Conservation (phyloP, 1,140 invertebrate species). For the Chironomus striatipennis region DNA sequence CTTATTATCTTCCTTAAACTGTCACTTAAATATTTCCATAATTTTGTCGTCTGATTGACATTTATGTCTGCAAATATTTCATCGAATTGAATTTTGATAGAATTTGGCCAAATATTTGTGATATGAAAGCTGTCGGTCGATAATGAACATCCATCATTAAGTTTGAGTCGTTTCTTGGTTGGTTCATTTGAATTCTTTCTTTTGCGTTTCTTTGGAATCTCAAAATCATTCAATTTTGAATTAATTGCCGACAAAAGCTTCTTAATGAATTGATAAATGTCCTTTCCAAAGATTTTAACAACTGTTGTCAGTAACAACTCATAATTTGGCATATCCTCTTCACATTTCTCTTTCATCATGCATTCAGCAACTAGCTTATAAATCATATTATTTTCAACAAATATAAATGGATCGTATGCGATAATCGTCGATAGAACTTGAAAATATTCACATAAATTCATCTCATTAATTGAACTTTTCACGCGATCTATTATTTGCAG, state of each 20-base stretch:
- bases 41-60: conserved; percentile 9
- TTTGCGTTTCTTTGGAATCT: neutral
- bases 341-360: neutral
- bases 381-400: neutral
- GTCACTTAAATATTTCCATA: neutral
- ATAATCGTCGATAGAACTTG: neutral
- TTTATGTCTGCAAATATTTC: conserved; percentile 6
- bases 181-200: neutral
- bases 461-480: neutral
- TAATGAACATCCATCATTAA: neutral
- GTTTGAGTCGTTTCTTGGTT: neutral
- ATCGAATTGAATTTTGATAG: neutral
- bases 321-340: neutral
- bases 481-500: neutral
- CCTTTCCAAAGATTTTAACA: neutral
- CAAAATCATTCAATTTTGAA: neutral
- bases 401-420: neutral
- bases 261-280: neutral
- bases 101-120: neutral
- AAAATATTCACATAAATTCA: neutral
- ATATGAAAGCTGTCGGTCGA: neutral
- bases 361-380: neutral
- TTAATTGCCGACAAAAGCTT: neutral
- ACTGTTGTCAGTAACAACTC: neutral
- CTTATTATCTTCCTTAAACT: neutral